A percentile compares a stretch with the other conserved stretches of the same genome.
Evolutionary conservation across 2,113 vertebrate genomes (phyloP).

Genomic region (Cygnus buccinator): DNA sequence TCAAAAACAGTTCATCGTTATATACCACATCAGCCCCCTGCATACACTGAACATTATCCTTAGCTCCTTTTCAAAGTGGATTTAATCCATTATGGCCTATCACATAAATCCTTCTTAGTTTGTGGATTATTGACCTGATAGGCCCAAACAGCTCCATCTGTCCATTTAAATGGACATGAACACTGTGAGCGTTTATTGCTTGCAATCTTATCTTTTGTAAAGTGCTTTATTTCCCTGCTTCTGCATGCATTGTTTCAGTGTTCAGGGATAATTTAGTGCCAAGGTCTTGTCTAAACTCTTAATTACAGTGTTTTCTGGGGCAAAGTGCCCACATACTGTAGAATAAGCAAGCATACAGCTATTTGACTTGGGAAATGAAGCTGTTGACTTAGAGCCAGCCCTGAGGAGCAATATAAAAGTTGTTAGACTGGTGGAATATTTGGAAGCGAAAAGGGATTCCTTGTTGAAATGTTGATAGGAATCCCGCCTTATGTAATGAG

Average conservation of each 20-base stretch:
- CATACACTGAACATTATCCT: not conserved
- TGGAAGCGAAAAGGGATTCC: constrained; percentile 27
- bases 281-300: not conserved
- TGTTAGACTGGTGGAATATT: not conserved
- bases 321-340: not conserved
- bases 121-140: constrained; percentile 58
- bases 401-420: not conserved
- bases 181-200: constrained; percentile 7
- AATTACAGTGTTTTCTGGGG: constrained; percentile 13
- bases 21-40: not conserved
- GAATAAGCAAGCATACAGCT: not conserved
- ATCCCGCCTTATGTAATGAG: constrained; percentile 9
- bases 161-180: not conserved
- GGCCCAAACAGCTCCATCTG: constrained; percentile 59
- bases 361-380: constrained; percentile 10
- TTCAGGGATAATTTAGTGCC: not conserved
- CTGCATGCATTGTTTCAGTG: accelerated
- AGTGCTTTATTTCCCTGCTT: constrained; percentile 33
- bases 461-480: not conserved
- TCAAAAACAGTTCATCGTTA: not conserved
- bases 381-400: not conserved
- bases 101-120: constrained; percentile 62
- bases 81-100: constrained; percentile 32
- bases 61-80: constrained; percentile 11
- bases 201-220: constrained; percentile 46